Conservation (phyloP, 1,140 invertebrate species). For the Neodiprion lecontei region DNA sequence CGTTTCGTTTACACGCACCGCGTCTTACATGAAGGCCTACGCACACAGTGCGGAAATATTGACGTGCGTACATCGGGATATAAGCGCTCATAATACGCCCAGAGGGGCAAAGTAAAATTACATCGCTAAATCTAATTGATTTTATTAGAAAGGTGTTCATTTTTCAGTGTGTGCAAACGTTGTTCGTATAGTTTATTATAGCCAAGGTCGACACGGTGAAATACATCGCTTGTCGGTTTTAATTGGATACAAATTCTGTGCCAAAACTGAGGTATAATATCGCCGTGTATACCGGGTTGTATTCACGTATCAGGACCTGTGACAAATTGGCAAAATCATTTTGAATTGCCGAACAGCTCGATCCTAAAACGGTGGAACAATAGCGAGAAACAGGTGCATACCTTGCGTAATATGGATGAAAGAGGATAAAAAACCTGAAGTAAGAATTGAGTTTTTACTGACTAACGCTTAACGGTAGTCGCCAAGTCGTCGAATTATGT, state of each 20-base stretch:
- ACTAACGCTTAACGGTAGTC: too few relatives aligned
- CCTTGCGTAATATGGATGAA: too few relatives aligned
- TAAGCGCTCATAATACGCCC: not conserved
- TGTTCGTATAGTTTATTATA: not conserved
- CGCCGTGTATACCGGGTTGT: too few relatives aligned
- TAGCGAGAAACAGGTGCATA: too few relatives aligned
- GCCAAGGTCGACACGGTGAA: not conserved
- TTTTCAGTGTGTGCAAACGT: not conserved
- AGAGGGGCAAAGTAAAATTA: not conserved
- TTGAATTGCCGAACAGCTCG: too few relatives aligned
- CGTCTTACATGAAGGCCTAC: not conserved
- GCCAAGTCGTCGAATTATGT: too few relatives aligned
- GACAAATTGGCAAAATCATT: too few relatives aligned
- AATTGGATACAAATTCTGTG: not conserved
- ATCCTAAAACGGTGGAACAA: too few relatives aligned
- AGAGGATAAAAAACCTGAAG: too few relatives aligned
- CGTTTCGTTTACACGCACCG: not conserved
- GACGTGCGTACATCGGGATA: not conserved
- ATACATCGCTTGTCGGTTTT: not conserved
- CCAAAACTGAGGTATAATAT: too few relatives aligned
- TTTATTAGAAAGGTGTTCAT: conserved; percentile 12
- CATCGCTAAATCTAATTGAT: conserved; percentile 2
- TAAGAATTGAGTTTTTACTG: too few relatives aligned
- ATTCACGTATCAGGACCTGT: too few relatives aligned
- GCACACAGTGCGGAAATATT: not conserved